Conservation (phyloP, 1,140 invertebrate genomes). For the Dendroctonus valens region DNA sequence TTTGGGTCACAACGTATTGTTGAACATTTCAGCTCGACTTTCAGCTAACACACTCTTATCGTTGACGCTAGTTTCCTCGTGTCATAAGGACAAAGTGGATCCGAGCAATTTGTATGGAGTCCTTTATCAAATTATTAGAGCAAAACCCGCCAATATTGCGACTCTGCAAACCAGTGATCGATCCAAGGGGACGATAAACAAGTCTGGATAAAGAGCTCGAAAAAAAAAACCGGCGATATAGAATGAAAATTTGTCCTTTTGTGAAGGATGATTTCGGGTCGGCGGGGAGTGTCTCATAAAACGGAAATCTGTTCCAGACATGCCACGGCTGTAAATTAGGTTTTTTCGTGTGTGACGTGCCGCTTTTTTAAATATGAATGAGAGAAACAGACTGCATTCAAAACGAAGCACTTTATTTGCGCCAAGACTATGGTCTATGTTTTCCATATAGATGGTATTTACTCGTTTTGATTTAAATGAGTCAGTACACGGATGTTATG, state of each 20-base stretch:
- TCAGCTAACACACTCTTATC: no score
- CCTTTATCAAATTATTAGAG: no score
- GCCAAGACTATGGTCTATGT: constrained; percentile 4
- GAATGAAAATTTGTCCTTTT: constrained; percentile 23
- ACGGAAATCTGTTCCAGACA: constrained; percentile 31
- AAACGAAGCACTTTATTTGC: constrained; percentile 3
- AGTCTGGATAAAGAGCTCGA: constrained; percentile 7
- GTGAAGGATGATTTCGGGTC: constrained; percentile 7
- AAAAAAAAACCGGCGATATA: constrained; percentile 9
- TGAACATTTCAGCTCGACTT: no score
- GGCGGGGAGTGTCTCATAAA: constrained; percentile 23
- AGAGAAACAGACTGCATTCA: constrained; percentile 10
- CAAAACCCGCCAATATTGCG: no score
- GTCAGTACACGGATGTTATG: no score
- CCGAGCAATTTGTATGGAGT: no score
- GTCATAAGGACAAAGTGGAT: no score
- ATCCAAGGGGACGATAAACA: constrained; percentile 1
- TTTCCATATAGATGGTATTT: constrained; percentile 1
- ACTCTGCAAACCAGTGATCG: background rate
- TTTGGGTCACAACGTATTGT: no score
- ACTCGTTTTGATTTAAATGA: background rate
- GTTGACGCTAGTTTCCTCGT: no score
- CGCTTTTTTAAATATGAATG: constrained; percentile 25
- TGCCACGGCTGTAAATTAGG: constrained; percentile 31
- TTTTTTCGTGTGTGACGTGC: constrained; percentile 31